Evolutionary conservation across 2,797 vertebrate genomes (phyloP).

Genomic region (Xenops minutus): DNA sequence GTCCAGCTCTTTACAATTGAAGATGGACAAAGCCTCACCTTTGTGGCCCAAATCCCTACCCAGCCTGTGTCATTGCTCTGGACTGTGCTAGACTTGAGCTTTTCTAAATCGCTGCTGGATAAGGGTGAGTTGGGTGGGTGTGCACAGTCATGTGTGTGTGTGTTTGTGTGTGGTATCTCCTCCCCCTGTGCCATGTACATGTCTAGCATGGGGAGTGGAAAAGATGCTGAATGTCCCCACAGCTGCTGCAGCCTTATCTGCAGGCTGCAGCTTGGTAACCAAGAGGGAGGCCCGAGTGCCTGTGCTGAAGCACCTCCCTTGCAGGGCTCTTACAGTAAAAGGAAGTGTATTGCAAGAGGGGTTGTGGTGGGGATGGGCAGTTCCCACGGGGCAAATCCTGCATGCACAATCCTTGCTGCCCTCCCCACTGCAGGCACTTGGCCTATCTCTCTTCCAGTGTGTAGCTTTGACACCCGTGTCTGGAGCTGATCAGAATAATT

Average conservation of each 20-base stretch:
- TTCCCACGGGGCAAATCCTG: neutral
- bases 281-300: neutral
- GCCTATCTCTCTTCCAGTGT: fast-evolving
- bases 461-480: neutral
- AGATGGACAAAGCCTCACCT: neutral
- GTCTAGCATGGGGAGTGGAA: neutral
- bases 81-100: neutral
- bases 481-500: fast-evolving
- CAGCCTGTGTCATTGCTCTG: fast-evolving
- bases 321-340: slow-evolving; percentile 16
- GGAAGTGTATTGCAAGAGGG: slow-evolving; percentile 23
- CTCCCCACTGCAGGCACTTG: neutral
- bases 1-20: neutral
- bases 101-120: neutral
- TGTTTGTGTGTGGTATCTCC: neutral
- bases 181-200: neutral
- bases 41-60: neutral
- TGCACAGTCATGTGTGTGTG: neutral
- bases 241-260: slow-evolving; percentile 52
- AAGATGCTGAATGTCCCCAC: neutral
- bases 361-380: neutral
- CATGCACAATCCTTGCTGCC: neutral
- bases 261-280: slow-evolving; percentile 40
- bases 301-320: slow-evolving; percentile 28
- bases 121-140: neutral